Evolutionary conservation across 2,888 invertebrate species (phyloP), one percentile per base, ranked within the genome.

Genomic region (Drosophila quinaria): DNA sequence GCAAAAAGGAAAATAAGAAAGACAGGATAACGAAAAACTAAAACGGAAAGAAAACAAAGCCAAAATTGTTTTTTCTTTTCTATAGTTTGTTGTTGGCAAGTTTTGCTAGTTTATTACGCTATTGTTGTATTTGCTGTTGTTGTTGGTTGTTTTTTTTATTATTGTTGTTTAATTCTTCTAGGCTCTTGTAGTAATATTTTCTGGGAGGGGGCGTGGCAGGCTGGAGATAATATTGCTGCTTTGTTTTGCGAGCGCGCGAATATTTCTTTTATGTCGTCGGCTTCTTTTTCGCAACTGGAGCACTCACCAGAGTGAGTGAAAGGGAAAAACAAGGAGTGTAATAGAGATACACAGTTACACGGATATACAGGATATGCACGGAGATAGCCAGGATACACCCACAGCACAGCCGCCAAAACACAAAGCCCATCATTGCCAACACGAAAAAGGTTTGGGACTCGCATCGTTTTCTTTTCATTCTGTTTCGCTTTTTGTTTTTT

Each of bases 391-490:
- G 60, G 69, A 67, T 52, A 69, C 83, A 66, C 66, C 81, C 74
- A 69, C 50, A 70, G 49, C 75, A 54, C 41, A 75, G 58, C 35
- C 35, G 56, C 74, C 75, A 46, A 49, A 87, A 69, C 74, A 89
- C 81, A 89, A 83, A 87, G 82, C 89, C 89, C 87, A 89, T 81
- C 80, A 82, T 72, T 46, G 83, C 46, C 46, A 76, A 88, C 83
- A 86, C 88, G 88, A 82, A 87, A 87, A 78, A 87, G 83, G 89
- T 78, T 83, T 89, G 87, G 81, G 89, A 77, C 62, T 75, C 67
- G 41, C 44, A 41, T 72, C 46, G 52, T 55, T 33, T n/a, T 60
- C 37, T 47, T 42, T 61, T 65, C 52, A 19, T 72, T 52, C 33
- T 33, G 35, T 29, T 33, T 25, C 31, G 35, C 13, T 31, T 42